phyloP scores from a whole-genome alignment of 2,113 vertebrate species.

The Cygnus atratus region DNA sequence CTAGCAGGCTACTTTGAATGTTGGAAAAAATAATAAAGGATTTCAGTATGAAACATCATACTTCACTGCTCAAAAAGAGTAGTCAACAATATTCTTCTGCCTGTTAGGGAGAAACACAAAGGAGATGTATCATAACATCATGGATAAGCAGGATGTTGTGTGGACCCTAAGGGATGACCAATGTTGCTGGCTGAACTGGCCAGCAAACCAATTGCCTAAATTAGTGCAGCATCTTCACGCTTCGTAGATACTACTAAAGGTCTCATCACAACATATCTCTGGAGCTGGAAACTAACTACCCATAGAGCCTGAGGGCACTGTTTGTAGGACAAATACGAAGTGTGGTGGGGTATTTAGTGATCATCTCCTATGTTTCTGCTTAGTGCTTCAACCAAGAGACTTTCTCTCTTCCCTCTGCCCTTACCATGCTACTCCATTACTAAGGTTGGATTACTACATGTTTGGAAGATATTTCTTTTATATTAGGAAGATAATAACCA shows the following conservation, averaged over 20 bases:
- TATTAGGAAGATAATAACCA: background rate
- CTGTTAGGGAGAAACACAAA: background rate
- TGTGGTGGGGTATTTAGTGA: background rate
- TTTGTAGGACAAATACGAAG: background rate
- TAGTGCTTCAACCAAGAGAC: background rate
- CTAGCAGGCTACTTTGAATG: constrained; percentile 23
- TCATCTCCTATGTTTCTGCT: background rate
- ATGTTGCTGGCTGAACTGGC: background rate
- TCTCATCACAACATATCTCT: background rate
- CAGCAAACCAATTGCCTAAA: background rate
- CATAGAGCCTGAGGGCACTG: background rate
- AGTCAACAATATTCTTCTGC: background rate
- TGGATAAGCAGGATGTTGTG: background rate
- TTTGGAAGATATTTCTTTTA: background rate
- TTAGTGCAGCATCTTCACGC: background rate
- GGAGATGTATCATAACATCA: background rate
- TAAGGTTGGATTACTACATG: background rate
- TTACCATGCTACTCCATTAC: background rate
- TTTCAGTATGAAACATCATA: background rate
- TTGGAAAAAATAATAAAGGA: constrained; percentile 24
- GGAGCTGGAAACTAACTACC: background rate
- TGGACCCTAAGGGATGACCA: background rate
- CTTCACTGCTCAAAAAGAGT: background rate
- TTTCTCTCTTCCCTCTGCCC: background rate
- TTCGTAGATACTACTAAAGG: background rate